phyloP scores from a whole-genome alignment of 2,888 invertebrate genomes.

The Brachyptera risi region DNA sequence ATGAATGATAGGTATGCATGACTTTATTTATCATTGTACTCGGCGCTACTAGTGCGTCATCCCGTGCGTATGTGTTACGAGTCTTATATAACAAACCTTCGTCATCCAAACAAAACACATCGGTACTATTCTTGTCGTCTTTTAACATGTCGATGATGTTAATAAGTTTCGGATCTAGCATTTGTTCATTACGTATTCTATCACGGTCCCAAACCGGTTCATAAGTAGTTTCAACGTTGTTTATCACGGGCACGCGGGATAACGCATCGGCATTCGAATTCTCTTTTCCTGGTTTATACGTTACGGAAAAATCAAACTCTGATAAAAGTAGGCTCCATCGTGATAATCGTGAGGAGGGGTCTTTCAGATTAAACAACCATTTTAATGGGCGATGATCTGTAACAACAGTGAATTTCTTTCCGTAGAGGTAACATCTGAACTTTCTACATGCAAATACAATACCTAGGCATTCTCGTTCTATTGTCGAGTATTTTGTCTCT shows the following conservation, averaged over 20 bases:
- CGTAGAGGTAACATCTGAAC: slow-evolving; percentile 27
- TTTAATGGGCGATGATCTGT: slow-evolving; percentile 22
- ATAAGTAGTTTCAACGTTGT: not conserved
- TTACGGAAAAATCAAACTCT: not conserved
- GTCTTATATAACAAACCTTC: not conserved
- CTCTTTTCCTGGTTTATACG: not conserved
- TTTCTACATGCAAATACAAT: slow-evolving; percentile 20
- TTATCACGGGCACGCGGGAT: not conserved
- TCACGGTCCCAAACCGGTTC: slow-evolving; percentile 11
- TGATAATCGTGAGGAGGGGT: not conserved
- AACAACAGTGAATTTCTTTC: slow-evolving; percentile 26
- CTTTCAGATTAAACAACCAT: slow-evolving; percentile 19
- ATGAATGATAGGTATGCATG: not conserved
- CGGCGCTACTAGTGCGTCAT: slow-evolving; percentile 1
- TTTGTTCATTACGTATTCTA: not conserved
- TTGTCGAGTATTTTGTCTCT: no score
- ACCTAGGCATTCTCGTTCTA: no score
- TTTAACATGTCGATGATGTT: not conserved
- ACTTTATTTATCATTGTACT: not conserved
- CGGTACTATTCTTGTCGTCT: not conserved
- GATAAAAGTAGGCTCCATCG: not conserved
- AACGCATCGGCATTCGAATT: not conserved
- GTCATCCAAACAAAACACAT: not conserved
- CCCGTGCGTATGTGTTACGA: not conserved
- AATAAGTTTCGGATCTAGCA: not conserved